Percentiles rank a stretch among this genome's conserved stretches.
phyloP scores from a whole-genome alignment of 2,797 vertebrate genomes.

The Sebastes iracundus region DNA sequence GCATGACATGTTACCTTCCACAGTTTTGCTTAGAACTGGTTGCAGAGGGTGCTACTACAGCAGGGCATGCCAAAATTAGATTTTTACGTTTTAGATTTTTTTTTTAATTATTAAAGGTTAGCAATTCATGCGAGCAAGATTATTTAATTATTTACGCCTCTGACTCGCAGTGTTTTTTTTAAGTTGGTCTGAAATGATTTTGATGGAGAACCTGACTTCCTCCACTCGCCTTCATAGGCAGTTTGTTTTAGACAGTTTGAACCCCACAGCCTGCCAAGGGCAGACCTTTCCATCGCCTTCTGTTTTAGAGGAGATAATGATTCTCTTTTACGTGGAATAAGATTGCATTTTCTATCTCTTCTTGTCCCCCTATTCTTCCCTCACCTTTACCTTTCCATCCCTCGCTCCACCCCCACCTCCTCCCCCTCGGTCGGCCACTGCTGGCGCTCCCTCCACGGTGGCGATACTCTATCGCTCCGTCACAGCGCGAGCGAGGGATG shows the following conservation, averaged over 20 bases:
- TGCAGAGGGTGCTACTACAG: not conserved
- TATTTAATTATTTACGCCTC: not conserved
- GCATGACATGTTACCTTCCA: not conserved
- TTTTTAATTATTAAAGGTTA: slow-evolving; percentile 1
- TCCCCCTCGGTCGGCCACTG: slow-evolving; percentile 39
- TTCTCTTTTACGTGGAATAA: slow-evolving; percentile 77
- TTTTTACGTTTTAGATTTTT: not conserved
- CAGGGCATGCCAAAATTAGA: not conserved
- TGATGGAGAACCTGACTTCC: slow-evolving; percentile 23
- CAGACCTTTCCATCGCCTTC: slow-evolving; percentile 60
- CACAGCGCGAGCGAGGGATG: slow-evolving; percentile 67
- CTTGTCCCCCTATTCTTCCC: slow-evolving; percentile 46
- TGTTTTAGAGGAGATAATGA: slow-evolving; percentile 77
- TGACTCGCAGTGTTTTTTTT: not conserved
- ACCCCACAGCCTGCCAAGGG: slow-evolving; percentile 49
- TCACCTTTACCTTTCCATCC: slow-evolving; percentile 67
- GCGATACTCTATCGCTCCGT: slow-evolving; percentile 66
- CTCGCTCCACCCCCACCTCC: slow-evolving; percentile 35
- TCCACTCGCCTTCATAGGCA: not conserved
- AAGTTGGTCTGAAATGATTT: slow-evolving; percentile 7
- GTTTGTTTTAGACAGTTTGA: slow-evolving; percentile 32
- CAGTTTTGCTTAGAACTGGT: not conserved
- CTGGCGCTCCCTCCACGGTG: slow-evolving; percentile 49
- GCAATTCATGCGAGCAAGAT: not conserved
- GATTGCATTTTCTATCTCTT: slow-evolving; percentile 78